These are phyloP conservation scores for Cygnus buccinator DNA, from an alignment of 2,113 vertebrate species.

Conservation along the genomic window DNA sequence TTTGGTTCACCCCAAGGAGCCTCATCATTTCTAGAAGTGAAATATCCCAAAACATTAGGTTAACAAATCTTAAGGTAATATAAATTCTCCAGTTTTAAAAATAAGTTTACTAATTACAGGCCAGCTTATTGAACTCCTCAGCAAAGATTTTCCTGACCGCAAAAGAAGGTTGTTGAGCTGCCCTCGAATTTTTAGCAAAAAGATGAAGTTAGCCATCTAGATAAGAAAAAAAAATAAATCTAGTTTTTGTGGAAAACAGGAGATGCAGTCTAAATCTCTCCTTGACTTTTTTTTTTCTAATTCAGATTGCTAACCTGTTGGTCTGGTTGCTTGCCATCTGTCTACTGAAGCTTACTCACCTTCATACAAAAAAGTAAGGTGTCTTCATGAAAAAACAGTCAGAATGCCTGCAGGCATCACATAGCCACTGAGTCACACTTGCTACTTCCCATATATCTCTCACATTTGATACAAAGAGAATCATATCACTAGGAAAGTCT, in stretches of 20 bases:
- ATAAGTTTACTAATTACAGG: not conserved
- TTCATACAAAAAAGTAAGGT: not conserved
- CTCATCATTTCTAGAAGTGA: not conserved
- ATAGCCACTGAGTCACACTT: not conserved
- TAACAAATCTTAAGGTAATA: not conserved
- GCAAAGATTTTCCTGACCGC: not conserved
- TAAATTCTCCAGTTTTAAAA: not conserved
- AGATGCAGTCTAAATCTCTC: not conserved
- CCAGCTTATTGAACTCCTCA: not conserved
- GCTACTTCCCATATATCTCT: accelerated
- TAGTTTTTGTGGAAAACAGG: not conserved
- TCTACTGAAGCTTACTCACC: not conserved
- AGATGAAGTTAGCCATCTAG: not conserved
- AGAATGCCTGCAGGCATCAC: not conserved
- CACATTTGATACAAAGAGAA: not conserved
- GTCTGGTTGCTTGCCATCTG: not conserved
- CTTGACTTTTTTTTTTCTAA: not conserved
- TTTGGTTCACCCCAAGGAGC: not conserved
- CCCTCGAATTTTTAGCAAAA: not conserved
- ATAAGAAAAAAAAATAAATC: not conserved
- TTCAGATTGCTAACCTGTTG: not conserved
- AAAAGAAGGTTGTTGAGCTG: not conserved
- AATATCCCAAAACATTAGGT: not conserved
- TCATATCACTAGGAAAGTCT: accelerated
- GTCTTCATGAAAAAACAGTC: not conserved